Percentiles rank a stretch among this genome's conserved stretches.
Conservation (phyloP, 2,113 vertebrate species). For the Lepus timidus region DNA sequence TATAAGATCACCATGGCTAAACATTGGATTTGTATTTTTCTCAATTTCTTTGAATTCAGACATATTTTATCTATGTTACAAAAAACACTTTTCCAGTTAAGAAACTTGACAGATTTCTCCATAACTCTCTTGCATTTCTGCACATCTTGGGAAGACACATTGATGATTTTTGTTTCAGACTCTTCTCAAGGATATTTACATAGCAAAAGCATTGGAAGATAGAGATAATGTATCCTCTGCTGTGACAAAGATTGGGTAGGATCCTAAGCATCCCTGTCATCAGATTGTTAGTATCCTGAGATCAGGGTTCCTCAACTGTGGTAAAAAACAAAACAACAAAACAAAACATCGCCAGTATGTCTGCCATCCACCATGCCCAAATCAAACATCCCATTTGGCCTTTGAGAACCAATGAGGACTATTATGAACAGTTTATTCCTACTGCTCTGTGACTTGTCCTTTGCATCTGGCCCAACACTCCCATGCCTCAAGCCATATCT, state of each 20-base stretch:
- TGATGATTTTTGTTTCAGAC: neutral
- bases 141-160: neutral
- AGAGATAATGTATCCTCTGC: neutral
- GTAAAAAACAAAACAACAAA: neutral
- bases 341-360: too few species aligned
- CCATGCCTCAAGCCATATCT: neutral
- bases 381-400: neutral
- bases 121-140: neutral
- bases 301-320: neutral
- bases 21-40: neutral
- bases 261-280: neutral
- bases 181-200: neutral
- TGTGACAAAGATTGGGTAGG: neutral
- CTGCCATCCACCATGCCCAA: rapidly evolving
- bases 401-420: neutral
- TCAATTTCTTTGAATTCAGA: neutral
- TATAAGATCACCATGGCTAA: neutral
- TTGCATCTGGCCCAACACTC: neutral
- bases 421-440: neutral
- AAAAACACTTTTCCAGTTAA: neutral
- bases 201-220: neutral
- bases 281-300: neutral
- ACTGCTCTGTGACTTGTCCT: rapidly evolving
- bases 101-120: neutral
- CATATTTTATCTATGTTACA: neutral